Conservation (phyloP, 2,113 vertebrate genomes). For the Cavia aperea region DNA sequence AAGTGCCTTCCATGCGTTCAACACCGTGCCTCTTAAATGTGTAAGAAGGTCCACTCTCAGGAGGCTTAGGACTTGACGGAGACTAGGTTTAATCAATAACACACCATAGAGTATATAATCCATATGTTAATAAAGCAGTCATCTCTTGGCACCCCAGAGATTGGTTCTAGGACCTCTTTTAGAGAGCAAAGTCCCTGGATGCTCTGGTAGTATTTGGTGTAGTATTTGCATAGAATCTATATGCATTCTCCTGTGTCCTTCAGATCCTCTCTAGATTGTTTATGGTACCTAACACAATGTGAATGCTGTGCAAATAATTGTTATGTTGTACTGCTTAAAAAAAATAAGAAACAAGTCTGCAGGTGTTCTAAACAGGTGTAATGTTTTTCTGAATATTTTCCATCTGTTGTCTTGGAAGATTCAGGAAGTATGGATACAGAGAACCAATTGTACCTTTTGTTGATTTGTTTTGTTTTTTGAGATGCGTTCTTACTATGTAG, state of each 20-base stretch:
- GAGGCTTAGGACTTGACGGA: background rate
- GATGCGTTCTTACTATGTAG: no score
- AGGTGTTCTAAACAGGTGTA: background rate
- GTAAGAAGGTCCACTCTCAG: background rate
- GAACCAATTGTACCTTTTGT: background rate
- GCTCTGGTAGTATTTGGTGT: background rate
- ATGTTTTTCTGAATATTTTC: background rate
- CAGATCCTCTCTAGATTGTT: background rate
- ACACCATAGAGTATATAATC: background rate
- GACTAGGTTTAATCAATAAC: background rate
- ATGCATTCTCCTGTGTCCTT: background rate
- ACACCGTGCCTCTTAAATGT: background rate
- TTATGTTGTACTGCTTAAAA: background rate
- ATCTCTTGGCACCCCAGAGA: background rate
- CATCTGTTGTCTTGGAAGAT: background rate
- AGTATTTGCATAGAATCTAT: background rate
- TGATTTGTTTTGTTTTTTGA: no score
- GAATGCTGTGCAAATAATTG: background rate
- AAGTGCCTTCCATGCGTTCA: background rate
- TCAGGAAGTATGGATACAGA: background rate
- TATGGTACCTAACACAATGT: background rate
- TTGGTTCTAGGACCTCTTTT: background rate
- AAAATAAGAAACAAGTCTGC: background rate
- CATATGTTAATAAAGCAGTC: background rate
- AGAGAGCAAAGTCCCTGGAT: background rate